Conservation (phyloP, 64 coral and sea anemone genomes). For the Pocillopora verrucosa region DNA sequence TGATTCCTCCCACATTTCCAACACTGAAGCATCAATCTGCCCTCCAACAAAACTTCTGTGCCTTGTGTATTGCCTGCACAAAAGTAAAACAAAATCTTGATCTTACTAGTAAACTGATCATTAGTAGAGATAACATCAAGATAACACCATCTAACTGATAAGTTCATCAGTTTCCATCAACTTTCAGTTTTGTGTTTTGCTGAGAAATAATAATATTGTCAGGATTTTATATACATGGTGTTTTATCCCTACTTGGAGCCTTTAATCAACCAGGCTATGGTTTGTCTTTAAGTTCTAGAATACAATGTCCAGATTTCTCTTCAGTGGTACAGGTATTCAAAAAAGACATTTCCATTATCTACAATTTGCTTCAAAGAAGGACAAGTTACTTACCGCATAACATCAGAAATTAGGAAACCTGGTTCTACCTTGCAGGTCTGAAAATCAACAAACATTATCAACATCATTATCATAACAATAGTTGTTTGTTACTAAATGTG, state of each 20-base stretch:
- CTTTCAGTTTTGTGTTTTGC: too few relatives aligned
- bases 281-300: too few relatives aligned
- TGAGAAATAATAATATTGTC: too few relatives aligned
- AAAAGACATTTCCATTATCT: neutral
- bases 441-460: conserved; percentile 2
- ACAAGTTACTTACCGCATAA: conserved; percentile 62
- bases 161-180: too few relatives aligned
- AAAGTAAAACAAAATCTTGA: neutral
- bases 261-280: too few relatives aligned
- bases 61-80: conserved; percentile 74
- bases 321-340: too few relatives aligned
- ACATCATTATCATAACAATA: too few relatives aligned
- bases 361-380: conserved; percentile 14
- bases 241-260: too few relatives aligned
- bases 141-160: neutral
- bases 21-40: conserved; percentile 67
- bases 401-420: conserved; percentile 62
- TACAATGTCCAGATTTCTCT: too few relatives aligned
- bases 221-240: too few relatives aligned
- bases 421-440: conserved; percentile 92
- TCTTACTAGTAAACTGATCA: too few relatives aligned
- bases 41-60: conserved; percentile 91
- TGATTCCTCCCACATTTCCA: conserved; percentile 96
- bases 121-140: neutral
- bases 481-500: neutral